phyloP scores from a whole-genome alignment of 2,113 vertebrate species.

The Dicentrarchus labrax region DNA sequence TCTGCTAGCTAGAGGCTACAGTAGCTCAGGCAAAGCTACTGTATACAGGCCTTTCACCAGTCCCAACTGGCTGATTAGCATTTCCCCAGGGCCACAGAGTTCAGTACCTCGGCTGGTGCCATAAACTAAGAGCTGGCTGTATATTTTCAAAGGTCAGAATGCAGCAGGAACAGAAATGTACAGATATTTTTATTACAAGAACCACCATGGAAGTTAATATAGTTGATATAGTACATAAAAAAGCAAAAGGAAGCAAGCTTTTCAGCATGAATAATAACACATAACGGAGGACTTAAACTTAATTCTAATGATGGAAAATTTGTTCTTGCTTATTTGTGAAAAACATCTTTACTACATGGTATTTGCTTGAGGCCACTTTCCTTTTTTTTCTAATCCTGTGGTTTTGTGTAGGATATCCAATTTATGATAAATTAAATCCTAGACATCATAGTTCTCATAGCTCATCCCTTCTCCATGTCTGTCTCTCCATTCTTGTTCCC shows the following conservation, averaged over 20 bases:
- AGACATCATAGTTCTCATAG: background rate
- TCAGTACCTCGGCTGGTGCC: constrained; percentile 36
- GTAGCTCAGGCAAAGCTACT: constrained; percentile 33
- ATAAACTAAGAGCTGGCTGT: constrained; percentile 13
- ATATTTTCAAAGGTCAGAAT: constrained; percentile 55
- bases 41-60: constrained; percentile 38
- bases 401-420: background rate
- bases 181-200: constrained; percentile 1
- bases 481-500: background rate
- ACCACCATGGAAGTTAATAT: background rate
- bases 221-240: background rate
- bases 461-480: background rate
- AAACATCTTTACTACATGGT: no score
- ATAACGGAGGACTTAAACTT: background rate
- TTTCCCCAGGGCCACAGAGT: constrained; percentile 38
- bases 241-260: background rate
- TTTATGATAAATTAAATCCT: constrained; percentile 14
- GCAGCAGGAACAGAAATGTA: constrained; percentile 10
- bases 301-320: background rate
- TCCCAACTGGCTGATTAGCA: constrained; percentile 59
- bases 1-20: constrained; percentile 54
- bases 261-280: background rate
- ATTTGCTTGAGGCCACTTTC: background rate
- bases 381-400: background rate
- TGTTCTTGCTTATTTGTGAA: background rate